These are phyloP conservation scores for Corydoras sp. DNA, from an alignment of 2,113 vertebrate species.

Conservation along the genomic window DNA sequence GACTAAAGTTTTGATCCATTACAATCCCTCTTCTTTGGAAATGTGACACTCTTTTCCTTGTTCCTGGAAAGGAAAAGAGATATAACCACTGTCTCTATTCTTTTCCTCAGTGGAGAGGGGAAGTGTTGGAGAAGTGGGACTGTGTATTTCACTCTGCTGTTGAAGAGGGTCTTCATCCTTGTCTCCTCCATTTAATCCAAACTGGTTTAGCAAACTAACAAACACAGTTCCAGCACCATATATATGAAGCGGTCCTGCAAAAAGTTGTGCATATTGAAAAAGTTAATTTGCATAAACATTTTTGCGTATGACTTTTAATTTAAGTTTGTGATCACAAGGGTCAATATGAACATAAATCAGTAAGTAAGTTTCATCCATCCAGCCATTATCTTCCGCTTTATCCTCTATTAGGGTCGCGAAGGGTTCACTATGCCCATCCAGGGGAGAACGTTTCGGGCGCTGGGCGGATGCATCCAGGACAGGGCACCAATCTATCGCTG, in stretches of 20 bases:
- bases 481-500: no score
- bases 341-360: no score
- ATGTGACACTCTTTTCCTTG: conserved; percentile 67
- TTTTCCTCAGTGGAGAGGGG: conserved; percentile 63
- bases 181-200: conserved; percentile 40
- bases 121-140: conserved; percentile 49
- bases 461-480: no score
- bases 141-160: conserved; percentile 22
- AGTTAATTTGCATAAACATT: no score
- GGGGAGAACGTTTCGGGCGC: no score
- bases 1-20: conserved; percentile 16
- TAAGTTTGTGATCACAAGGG: no score
- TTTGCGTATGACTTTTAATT: no score
- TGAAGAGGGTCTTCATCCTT: conserved; percentile 34
- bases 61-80: conserved; percentile 67
- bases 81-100: conserved; percentile 41
- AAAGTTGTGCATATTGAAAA: background rate
- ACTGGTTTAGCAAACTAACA: conserved; percentile 65
- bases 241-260: conserved; percentile 63
- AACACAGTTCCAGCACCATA: conserved; percentile 64
- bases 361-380: no score
- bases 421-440: no score
- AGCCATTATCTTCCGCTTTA: no score
- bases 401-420: no score
- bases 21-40: conserved; percentile 65